phyloP scores from a whole-genome alignment of 1,140 invertebrate genomes.

The Callitettix versicolor region DNA sequence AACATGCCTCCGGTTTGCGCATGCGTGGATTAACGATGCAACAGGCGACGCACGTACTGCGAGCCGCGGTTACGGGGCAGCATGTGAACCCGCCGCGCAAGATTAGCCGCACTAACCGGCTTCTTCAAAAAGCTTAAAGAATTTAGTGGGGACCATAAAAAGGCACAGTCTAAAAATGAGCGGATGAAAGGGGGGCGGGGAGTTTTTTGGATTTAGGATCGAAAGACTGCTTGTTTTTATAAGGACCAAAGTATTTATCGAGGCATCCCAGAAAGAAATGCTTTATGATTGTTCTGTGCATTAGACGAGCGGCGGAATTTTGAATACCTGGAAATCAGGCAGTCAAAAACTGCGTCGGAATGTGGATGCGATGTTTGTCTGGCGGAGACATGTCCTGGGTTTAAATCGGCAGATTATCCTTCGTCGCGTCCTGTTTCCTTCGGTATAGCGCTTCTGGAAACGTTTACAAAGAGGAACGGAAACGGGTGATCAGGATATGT shows the following conservation, averaged over 20 bases:
- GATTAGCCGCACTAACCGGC: constrained; percentile 13
- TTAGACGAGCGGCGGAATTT: constrained; percentile 13
- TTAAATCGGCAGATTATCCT: constrained; percentile 19
- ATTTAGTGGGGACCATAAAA: constrained; percentile 19
- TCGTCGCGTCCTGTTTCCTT: no score
- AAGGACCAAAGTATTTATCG: constrained; percentile 12
- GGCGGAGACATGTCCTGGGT: constrained; percentile 14
- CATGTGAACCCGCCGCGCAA: constrained; percentile 1
- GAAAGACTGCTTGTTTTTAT: constrained; percentile 11
- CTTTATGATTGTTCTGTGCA: constrained; percentile 16
- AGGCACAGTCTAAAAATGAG: constrained; percentile 12
- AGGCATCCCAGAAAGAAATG: constrained; percentile 19
- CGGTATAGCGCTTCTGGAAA: no score
- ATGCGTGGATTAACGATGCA: no score
- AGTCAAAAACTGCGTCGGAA: constrained; percentile 8
- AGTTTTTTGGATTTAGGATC: constrained; percentile 15
- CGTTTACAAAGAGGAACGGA: no score
- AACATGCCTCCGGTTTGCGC: no score
- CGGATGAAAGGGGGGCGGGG: not conserved
- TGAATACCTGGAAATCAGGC: constrained; percentile 18
- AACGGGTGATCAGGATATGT: no score
- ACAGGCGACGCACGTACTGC: no score
- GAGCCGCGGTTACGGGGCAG: no score
- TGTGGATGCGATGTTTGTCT: constrained; percentile 11
- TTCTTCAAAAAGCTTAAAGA: constrained; percentile 18